Conservation (phyloP, 2,113 vertebrate genomes). For the Hippocampus abdominalis region DNA sequence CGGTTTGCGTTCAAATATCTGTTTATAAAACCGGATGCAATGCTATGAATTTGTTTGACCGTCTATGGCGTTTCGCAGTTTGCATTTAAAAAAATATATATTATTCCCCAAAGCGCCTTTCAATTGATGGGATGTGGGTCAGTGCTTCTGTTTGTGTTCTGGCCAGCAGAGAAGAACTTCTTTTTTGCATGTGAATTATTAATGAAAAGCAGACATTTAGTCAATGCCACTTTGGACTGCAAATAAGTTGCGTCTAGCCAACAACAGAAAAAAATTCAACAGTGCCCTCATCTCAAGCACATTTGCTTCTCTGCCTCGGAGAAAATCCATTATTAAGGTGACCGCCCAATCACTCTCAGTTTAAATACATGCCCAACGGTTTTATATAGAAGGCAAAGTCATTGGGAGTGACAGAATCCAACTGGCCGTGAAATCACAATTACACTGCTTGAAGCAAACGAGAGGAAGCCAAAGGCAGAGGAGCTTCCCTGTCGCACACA, state of each 20-base stretch:
- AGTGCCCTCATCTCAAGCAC: not conserved
- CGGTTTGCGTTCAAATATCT: too few species aligned
- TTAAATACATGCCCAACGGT: not conserved
- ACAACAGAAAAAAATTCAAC: not conserved
- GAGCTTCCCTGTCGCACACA: not conserved
- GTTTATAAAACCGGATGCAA: too few species aligned
- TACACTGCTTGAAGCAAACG: constrained; percentile 1
- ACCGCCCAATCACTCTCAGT: not conserved
- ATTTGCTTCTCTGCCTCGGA: not conserved
- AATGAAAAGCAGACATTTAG: not conserved
- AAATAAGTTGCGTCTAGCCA: not conserved
- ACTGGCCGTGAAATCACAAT: constrained; percentile 1
- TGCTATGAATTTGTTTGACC: too few species aligned
- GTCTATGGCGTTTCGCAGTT: too few species aligned
- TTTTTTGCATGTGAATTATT: not conserved
- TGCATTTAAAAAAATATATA: too few species aligned
- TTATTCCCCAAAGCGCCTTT: too few species aligned
- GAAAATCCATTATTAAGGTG: constrained; percentile 1
- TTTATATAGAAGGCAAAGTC: not conserved
- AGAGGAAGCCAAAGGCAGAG: not conserved
- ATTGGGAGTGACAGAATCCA: constrained; percentile 1
- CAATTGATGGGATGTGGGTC: too few species aligned
- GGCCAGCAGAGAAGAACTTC: too few species aligned
- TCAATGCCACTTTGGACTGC: not conserved
- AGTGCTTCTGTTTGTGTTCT: too few species aligned